Percentiles rank a stretch among this genome's conserved stretches.
These are phyloP conservation scores for Isurus oxyrinchus DNA, from an alignment of 2,113 vertebrate species.

Conservation along the genomic window DNA sequence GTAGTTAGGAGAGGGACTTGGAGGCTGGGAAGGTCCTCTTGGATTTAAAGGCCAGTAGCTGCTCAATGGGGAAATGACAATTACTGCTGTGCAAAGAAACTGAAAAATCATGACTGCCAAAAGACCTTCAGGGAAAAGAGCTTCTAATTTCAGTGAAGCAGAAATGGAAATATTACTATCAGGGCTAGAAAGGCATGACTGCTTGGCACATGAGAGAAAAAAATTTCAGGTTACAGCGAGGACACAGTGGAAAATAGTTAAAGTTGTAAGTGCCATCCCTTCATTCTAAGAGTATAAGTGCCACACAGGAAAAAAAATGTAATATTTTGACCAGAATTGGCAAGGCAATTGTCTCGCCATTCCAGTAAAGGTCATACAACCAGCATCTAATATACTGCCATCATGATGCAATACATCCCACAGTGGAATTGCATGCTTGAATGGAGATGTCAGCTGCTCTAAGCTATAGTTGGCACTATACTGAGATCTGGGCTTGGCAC, in stretches of 20 bases:
- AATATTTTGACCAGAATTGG: not conserved
- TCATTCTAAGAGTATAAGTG: not conserved
- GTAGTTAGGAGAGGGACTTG: not conserved
- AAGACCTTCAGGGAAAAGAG: constrained; percentile 1
- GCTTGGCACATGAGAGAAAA: not conserved
- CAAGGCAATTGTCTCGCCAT: not conserved
- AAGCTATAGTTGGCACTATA: not conserved
- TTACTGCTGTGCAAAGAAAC: not conserved
- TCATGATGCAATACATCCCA: not conserved
- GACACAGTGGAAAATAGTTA: not conserved
- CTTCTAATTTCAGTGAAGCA: not conserved
- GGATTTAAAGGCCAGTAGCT: not conserved
- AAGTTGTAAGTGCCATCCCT: not conserved
- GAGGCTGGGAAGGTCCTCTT: not conserved
- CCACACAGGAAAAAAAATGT: not conserved
- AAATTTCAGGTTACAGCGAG: not conserved
- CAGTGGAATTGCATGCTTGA: not conserved
- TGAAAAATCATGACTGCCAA: not conserved
- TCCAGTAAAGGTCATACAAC: not conserved
- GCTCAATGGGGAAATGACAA: not conserved
- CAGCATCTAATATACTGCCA: not conserved
- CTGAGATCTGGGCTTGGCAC: not conserved
- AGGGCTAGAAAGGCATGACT: not conserved
- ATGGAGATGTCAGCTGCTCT: not conserved
- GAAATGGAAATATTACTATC: not conserved